Percentiles rank a stretch among this genome's conserved stretches.
These are phyloP conservation scores for Sitta carolinensis DNA, from an alignment of 2,797 vertebrate genomes.

Conservation along the genomic window DNA sequence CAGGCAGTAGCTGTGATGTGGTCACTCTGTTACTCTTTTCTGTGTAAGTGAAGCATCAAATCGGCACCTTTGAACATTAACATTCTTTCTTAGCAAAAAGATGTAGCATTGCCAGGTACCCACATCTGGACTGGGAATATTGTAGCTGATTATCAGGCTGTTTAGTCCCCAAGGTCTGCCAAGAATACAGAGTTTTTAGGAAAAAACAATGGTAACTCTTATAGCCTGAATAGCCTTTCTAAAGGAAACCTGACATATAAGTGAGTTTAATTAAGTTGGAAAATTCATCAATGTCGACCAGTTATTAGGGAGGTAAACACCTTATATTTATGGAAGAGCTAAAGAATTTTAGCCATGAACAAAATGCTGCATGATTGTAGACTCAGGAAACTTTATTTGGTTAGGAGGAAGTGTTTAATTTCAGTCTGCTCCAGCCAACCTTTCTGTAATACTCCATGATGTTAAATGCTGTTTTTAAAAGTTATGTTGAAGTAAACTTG, in stretches of 20 bases:
- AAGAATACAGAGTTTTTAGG: neutral
- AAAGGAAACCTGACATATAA: neutral
- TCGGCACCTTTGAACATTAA: neutral
- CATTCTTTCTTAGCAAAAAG: neutral
- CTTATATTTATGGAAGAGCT: constrained; percentile 10
- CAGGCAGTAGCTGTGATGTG: neutral
- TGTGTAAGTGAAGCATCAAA: neutral
- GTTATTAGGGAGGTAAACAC: neutral
- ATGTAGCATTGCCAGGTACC: neutral
- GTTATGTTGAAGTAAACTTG: constrained; percentile 3
- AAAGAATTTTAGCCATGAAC: constrained; percentile 35
- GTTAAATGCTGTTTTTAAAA: neutral
- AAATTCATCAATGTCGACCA: neutral
- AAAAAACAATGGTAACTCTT: neutral
- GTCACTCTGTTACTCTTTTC: neutral
- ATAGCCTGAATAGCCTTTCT: neutral
- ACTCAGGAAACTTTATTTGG: neutral
- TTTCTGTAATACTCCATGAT: neutral
- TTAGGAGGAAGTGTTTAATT: constrained; percentile 29
- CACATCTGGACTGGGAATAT: neutral
- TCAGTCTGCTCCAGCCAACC: neutral
- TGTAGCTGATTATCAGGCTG: neutral
- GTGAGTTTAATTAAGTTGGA: neutral
- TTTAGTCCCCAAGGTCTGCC: neutral
- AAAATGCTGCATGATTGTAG: constrained; percentile 24